Conservation (phyloP, 2,888 invertebrate species). For the Micoletzkya japonica region DNA sequence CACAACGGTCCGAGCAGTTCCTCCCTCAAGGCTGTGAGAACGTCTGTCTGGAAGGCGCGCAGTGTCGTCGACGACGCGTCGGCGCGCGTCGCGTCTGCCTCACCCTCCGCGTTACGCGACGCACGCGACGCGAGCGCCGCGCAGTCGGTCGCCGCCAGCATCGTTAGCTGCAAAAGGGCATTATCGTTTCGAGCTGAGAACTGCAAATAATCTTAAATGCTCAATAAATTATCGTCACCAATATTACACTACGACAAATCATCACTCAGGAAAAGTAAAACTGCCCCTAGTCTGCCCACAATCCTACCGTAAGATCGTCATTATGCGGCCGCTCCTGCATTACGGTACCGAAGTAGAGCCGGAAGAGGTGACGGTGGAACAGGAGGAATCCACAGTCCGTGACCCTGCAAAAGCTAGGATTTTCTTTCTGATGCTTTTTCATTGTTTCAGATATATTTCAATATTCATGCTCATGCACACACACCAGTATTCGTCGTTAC, state of each 20-base stretch:
- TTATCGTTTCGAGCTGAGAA: neutral
- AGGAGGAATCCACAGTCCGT: constrained; percentile 77
- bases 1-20: constrained; percentile 69
- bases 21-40: constrained; percentile 14
- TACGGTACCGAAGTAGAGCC: constrained; percentile 24
- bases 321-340: constrained; percentile 15
- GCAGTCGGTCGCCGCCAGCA: constrained; percentile 20
- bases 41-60: constrained; percentile 17
- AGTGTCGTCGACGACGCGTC: too few relatives aligned
- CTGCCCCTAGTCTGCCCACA: neutral
- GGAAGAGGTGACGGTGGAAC: constrained; percentile 73
- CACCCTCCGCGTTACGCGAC: neutral
- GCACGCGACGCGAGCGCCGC: constrained; percentile 4
- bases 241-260: too few relatives aligned
- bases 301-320: constrained; percentile 15
- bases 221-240: too few relatives aligned
- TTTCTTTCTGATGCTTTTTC: too few relatives aligned
- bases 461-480: too few relatives aligned
- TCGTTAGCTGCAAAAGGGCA: constrained; percentile 12
- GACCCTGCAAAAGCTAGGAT: constrained; percentile 37
- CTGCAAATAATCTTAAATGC: neutral
- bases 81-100: too few relatives aligned
- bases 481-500: too few relatives aligned
- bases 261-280: too few relatives aligned
- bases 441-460: too few relatives aligned